phyloP scores from a whole-genome alignment of 2,113 vertebrate genomes.

The Pholis gunnellus region DNA sequence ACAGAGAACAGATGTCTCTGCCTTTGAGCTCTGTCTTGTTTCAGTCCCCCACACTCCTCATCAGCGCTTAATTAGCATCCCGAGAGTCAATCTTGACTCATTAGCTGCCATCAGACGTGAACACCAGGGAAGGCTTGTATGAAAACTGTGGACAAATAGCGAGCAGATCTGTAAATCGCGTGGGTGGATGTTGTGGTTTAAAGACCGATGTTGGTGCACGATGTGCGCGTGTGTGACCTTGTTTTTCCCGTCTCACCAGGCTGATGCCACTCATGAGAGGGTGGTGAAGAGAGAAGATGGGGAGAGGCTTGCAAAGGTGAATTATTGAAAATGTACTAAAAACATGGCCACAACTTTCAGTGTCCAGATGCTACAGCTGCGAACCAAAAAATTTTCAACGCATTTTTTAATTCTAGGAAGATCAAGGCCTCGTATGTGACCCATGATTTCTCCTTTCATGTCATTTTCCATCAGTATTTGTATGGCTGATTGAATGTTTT shows the following conservation, averaged over 20 bases:
- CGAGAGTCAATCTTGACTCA: conserved; percentile 35
- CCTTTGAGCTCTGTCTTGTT: conserved; percentile 26
- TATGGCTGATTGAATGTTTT: conserved; percentile 20
- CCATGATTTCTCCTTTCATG: not conserved
- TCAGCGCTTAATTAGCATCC: conserved; percentile 48
- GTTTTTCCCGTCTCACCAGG: conserved; percentile 77
- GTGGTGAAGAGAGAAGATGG: conserved; percentile 94
- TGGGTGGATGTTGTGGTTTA: conserved; percentile 11
- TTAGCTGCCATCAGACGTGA: conserved; percentile 32
- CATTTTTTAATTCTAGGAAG: not conserved
- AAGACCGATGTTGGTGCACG: not conserved
- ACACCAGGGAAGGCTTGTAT: conserved; percentile 22
- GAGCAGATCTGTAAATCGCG: not conserved
- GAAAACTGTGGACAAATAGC: conserved; percentile 39
- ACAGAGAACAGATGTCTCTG: conserved; percentile 53
- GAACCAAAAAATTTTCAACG: not conserved
- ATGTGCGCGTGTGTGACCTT: conserved; percentile 12
- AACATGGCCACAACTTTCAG: not conserved
- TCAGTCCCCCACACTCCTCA: conserved; percentile 23
- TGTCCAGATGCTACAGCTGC: not conserved
- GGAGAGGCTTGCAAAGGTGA: conserved; percentile 93
- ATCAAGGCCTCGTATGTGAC: not conserved
- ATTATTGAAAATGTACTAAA: not conserved
- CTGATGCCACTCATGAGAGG: conserved; percentile 91
- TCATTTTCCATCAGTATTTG: conserved; percentile 8